A percentile compares a stretch with the other conserved stretches of the same genome.
Evolutionary conservation across 2,113 vertebrate species (phyloP).

Genomic region (Pseudorasbora parva): DNA sequence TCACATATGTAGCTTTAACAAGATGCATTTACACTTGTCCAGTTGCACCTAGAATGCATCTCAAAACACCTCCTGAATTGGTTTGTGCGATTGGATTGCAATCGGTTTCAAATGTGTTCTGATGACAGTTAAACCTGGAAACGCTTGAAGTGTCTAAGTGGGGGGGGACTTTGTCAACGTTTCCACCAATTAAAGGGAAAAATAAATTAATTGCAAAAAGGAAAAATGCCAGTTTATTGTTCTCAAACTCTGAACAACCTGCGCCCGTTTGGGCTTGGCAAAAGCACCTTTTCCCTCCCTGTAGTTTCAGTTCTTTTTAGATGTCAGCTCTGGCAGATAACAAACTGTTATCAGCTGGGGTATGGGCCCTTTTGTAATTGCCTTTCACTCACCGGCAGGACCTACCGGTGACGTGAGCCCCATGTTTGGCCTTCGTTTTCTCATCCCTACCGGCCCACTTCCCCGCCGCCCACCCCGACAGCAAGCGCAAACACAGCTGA

Average conservation of each 20-base stretch:
- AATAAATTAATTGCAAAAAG: neutral
- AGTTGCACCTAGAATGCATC: neutral
- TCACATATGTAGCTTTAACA: neutral
- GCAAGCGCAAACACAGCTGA: constrained; percentile 41
- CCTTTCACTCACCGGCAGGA: constrained; percentile 50
- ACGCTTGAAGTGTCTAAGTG: neutral
- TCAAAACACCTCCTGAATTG: neutral
- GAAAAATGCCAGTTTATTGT: neutral
- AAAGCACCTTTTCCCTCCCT: constrained; percentile 34
- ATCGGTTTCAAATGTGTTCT: neutral
- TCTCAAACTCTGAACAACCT: neutral
- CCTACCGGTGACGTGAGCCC: constrained; percentile 41
- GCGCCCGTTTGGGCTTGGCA: constrained; percentile 8
- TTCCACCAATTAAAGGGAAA: neutral
- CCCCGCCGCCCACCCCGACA: neutral
- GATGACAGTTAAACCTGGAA: neutral
- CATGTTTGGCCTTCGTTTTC: constrained; percentile 41
- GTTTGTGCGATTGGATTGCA: neutral
- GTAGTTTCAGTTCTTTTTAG: constrained; percentile 37
- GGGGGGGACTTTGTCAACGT: neutral
- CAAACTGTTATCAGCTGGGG: constrained; percentile 46
- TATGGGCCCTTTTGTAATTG: constrained; percentile 54
- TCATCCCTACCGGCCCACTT: neutral
- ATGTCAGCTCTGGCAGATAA: constrained; percentile 54
- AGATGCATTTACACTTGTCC: neutral